These are phyloP conservation scores for Chiroxiphia lanceolata DNA, from an alignment of 2,797 vertebrate species.

Conservation along the genomic window DNA sequence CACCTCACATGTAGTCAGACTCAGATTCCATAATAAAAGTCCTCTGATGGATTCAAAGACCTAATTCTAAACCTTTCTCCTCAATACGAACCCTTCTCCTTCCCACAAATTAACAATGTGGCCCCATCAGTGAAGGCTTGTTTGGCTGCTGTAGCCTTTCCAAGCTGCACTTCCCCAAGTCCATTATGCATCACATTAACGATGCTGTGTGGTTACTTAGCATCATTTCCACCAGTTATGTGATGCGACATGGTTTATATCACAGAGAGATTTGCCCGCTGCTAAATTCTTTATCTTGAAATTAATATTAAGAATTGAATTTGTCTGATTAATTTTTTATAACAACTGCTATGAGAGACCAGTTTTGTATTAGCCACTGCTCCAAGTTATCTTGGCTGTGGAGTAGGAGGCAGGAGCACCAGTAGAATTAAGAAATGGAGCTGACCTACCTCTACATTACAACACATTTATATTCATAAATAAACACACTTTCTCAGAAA, in stretches of 20 bases:
- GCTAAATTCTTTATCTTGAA: neutral
- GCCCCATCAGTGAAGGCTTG: neutral
- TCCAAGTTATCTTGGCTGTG: neutral
- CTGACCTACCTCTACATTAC: neutral
- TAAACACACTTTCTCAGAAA: neutral
- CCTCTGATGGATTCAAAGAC: neutral
- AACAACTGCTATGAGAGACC: neutral
- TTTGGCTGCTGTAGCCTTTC: neutral
- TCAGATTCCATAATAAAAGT: neutral
- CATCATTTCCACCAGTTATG: neutral
- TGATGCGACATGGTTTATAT: neutral
- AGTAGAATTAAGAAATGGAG: neutral
- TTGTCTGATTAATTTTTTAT: neutral
- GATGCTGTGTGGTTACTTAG: neutral
- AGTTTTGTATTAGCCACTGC: neutral
- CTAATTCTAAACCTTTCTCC: neutral
- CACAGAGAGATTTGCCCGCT: neutral
- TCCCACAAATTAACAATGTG: fast-evolving
- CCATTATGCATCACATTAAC: neutral
- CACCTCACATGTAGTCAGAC: neutral
- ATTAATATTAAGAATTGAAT: neutral
- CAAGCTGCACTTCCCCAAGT: neutral
- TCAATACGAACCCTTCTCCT: neutral
- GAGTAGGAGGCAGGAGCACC: neutral
- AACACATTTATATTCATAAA: neutral